phyloP scores from a whole-genome alignment of 2,888 invertebrate species.

The Stratiomys singularior region DNA sequence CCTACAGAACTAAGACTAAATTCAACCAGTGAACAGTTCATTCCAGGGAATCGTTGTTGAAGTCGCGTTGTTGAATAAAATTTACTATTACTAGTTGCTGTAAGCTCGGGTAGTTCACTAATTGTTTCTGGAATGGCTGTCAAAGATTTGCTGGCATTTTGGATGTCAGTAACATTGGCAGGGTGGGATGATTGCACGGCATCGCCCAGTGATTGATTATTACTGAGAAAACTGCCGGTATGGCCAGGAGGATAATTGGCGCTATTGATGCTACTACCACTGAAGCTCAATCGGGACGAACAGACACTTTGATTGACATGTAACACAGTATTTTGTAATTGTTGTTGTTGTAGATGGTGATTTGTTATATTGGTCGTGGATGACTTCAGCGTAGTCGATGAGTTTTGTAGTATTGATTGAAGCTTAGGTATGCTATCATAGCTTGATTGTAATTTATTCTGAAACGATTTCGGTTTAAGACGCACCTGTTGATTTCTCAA shows the following conservation, averaged over 20 bases:
- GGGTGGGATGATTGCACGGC: background rate
- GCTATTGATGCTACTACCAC: conserved; percentile 58
- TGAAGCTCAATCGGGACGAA: conserved; percentile 60
- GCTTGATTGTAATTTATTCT: conserved; percentile 55
- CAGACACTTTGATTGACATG: conserved; percentile 29
- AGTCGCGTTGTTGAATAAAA: conserved; percentile 45
- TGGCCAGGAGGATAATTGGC: background rate
- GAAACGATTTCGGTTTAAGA: conserved; percentile 70
- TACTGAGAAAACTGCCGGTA: background rate
- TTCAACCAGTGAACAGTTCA: conserved; percentile 59
- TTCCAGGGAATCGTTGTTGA: conserved; percentile 10
- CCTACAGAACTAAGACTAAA: conserved; percentile 65
- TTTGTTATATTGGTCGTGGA: conserved; percentile 53
- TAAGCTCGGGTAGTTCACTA: conserved; percentile 53
- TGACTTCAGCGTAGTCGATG: conserved; percentile 52
- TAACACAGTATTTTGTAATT: conserved; percentile 3
- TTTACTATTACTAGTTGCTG: background rate
- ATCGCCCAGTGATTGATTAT: background rate
- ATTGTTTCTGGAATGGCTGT: conserved; percentile 63
- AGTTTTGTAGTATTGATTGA: conserved; percentile 61
- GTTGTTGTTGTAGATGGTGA: conserved; percentile 41
- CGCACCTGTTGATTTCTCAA: conserved; percentile 65
- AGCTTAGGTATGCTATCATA: conserved; percentile 64
- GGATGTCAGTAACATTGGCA: background rate
- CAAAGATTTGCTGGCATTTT: conserved; percentile 60